phyloP scores from a whole-genome alignment of 1,140 invertebrate species.

The Ylistrum balloti region DNA sequence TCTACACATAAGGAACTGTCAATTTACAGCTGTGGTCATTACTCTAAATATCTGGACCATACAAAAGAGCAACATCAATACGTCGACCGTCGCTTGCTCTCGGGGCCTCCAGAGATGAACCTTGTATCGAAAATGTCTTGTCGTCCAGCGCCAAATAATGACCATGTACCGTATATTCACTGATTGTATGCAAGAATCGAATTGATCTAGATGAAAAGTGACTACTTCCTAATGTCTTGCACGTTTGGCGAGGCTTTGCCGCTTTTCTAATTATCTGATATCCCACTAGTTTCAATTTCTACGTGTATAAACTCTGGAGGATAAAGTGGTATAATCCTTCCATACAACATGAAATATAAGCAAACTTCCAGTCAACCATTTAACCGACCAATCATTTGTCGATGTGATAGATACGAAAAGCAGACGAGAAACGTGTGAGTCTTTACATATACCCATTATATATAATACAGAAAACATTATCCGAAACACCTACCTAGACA shows the following conservation, averaged over 20 bases:
- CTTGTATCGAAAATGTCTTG: neutral
- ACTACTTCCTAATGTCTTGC: conserved; percentile 25
- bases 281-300: conserved; percentile 11
- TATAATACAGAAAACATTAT: neutral
- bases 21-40: no score
- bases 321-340: neutral
- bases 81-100: neutral
- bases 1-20: no score
- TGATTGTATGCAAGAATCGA: conserved; percentile 4
- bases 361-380: neutral
- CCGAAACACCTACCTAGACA: no score
- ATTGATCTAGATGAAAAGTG: neutral
- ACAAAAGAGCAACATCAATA: neutral
- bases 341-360: neutral
- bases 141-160: neutral
- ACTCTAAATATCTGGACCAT: no score
- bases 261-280: conserved; percentile 27
- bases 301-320: no score
- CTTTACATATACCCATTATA: neutral
- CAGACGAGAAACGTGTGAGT: neutral
- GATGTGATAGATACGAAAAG: neutral
- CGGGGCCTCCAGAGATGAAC: neutral
- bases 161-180: neutral
- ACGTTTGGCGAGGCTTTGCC: neutral
- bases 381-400: neutral